Base-by-base conservation (phyloP, 2,113 vertebrate genomes). In the Mirounga angustirostris region DNA sequence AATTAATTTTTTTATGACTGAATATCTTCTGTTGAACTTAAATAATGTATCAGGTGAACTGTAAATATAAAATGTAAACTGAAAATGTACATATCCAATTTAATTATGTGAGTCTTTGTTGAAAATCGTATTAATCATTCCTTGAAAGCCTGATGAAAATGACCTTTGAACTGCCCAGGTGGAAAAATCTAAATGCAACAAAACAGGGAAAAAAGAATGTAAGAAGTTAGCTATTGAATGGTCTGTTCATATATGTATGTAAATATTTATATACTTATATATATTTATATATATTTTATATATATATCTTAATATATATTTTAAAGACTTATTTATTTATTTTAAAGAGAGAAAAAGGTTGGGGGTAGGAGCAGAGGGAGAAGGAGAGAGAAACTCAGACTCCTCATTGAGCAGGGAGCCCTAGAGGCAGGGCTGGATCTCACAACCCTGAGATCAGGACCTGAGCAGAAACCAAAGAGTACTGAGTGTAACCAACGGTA, bases 91-190 rank as follows among this genome's bases (percentile, higher is more conserved):
- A 91, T 97, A 83, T 96, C 9, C 7, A 91, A 11, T 18, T 80
- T 79, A 87, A 80, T 88, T 94, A 88, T 81, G 79, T 59, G 30
- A 88, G 10, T 18, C 15, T 58, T 94, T 96, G 7, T 56, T 95
- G 54, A 78, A 74, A 97, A 97, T 96, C 69, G 97, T 93, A n/a
- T 94, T 98, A 98, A 97, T 97, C 96, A 94, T 95, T 94, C 95
- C 93, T 98, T 97, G 46, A 95, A 98, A 98, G 76, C 54, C 85
- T 97, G 92, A 93, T 98, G 91, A 97, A 88, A 98, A 89, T 97
- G 96, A 8, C 71, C 94, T 98, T 98, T 98, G 93, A 98, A 98
- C 86, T 91, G 95, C 92, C 93, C 97, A 98, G 80, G 98, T 98
- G 97, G 97, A 86, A 88, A 67, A 97, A 95, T 43, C 26, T 98